Base-by-base conservation (phyloP, 2,113 vertebrate genomes). In the Callorhinus ursinus region DNA sequence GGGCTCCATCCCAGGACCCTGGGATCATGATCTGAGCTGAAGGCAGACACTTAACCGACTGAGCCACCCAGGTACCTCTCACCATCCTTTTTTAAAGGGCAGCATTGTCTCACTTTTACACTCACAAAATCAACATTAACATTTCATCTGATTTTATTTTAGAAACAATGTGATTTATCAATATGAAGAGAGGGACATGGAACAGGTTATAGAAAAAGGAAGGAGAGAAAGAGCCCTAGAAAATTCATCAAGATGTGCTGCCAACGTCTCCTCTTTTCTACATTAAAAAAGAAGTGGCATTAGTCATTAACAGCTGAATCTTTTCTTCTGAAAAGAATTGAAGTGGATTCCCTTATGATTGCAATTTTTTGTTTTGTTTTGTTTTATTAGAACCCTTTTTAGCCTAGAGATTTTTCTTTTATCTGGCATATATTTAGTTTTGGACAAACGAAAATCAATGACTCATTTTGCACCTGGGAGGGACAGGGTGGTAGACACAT, bases 361-460 rank as follows among this genome's bases (percentile, higher is more conserved):
- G 12, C 26, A 4, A 39, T 8, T 36, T 57, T n/a, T 65, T 63
- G 63, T 65, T 65, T 65, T 16, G 31, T 16, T 22, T 12, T 72
- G 67, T 51, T 93, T 88, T 14, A 81, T 69, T 53, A 76, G 61
- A 89, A 80, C 14, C 1, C 33, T 24, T 80, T 79, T 51, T 71
- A 76, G 46, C 36, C 36, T 82, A 74, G 53, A 72, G 22, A 77
- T 65, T 94, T 81, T 87, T 19, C 28, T 90, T 92, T 92, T 82
- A 42, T 92, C n/a, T 92, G 55, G 33, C 85, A 19, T 24, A 51
- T 69, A 89, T 72, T 82, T 36, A 53, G 10, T 79, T 94, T 87
- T 80, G 85, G 69, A 92, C 33, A 77, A 94, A 80, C 22, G 59
- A 92, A 96, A 97, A 89, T 72, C 53, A 92, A 5, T 92, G 67